Evolutionary conservation across 2,888 invertebrate species (phyloP).

Genomic region (Clepsis dumicolana): DNA sequence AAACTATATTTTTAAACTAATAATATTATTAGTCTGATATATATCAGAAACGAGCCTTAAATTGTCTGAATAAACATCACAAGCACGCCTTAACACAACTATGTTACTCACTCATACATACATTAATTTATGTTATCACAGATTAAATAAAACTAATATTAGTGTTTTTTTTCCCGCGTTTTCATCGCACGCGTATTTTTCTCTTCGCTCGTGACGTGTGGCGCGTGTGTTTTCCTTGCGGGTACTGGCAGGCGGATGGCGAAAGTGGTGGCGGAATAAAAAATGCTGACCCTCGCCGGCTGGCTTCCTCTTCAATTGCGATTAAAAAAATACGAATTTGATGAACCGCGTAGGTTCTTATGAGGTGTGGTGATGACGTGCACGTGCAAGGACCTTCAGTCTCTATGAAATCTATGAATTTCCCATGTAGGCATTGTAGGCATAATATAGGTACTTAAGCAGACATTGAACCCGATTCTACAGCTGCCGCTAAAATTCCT

Average conservation of each 20-base stretch:
- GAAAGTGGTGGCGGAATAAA: conserved; percentile 68
- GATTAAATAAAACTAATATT: conserved; percentile 31
- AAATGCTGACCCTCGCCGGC: conserved; percentile 51
- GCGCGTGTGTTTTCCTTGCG: conserved; percentile 60
- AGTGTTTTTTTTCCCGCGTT: conserved; percentile 37
- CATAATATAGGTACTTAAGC: too few species aligned
- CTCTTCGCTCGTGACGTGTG: conserved; percentile 57
- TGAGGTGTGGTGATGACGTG: background rate
- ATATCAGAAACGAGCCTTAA: conserved; percentile 1
- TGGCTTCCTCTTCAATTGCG: conserved; percentile 34
- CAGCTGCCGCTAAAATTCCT: too few species aligned
- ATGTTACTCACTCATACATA: conserved; percentile 6
- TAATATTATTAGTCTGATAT: too few species aligned
- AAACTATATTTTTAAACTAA: conserved; percentile 30
- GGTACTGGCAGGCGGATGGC: conserved; percentile 74
- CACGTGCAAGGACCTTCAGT: background rate
- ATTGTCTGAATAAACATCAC: conserved; percentile 26
- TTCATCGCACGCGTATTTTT: conserved; percentile 31
- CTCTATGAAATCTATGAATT: too few species aligned
- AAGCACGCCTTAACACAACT: background rate
- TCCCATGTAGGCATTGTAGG: too few species aligned
- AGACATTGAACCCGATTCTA: too few species aligned
- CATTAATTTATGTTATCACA: conserved; percentile 36
- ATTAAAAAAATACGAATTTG: conserved; percentile 10
- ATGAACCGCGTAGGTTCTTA: background rate